Base-by-base conservation (phyloP, 2,888 invertebrate genomes). In the Parthenolecanium corni region DNA sequence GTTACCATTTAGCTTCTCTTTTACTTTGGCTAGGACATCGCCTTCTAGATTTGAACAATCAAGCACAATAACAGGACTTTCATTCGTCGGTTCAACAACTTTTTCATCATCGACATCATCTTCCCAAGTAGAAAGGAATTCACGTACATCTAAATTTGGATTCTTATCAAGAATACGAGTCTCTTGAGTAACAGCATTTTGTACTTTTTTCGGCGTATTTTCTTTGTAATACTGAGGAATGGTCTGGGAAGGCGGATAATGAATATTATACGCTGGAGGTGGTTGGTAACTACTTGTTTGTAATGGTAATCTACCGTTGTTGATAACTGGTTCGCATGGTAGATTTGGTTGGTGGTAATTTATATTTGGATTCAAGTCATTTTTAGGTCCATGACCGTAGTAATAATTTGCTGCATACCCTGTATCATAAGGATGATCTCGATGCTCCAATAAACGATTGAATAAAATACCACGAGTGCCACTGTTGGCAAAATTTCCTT, bases 91-190 rank as follows among this genome's bases (percentile, higher is more conserved):
- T 36, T 66, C 63, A 18, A 42, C 21, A 0, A 16, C 42, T 47
- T 66, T 66, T 16, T 66, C 65, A 53, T 66, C 66, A 47, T 66
- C 66, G 4, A 62, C 65, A 36, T 66, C 66, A 65, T 66, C 66
- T 2, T 65, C 66, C 66, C 66, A 66, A 2, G 57, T 66, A 1
- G 66, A 63, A 24, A 66, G 31, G 31, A 66, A 66, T 38, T 66
- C 66, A 3, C 66, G 51, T 2, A 66, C 66, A 21, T 66, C 66
- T 18, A 66, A 52, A 62, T 66, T 65, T 4, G 53, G 62, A 42
- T 62, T 62, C 12, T 62, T 65, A 24, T 65, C 61, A 11, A 54
- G 6, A n/a, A 61, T 21, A n/a, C 61, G 51, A 6, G 23, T 53
- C 20, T 38, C 38, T 3, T 16, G 38, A 14, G 4, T 44, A 38